These are phyloP conservation scores for Caenorhabditis becei DNA, from an alignment of 2,888 invertebrate genomes.

Conservation along the genomic window DNA sequence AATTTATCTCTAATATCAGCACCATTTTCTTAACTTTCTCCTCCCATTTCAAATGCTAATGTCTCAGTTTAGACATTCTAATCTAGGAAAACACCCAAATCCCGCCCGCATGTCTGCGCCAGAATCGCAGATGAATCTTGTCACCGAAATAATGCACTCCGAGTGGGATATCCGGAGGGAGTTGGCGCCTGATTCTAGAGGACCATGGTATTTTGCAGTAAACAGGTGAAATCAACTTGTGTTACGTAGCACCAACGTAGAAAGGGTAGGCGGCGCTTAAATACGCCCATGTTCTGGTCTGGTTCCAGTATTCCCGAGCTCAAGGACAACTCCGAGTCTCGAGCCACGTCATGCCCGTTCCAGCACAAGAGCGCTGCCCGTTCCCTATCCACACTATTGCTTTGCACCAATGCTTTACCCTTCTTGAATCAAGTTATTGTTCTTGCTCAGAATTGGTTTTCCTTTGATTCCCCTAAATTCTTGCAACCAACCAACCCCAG, in stretches of 20 bases:
- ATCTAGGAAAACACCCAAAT: background rate
- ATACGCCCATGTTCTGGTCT: constrained; percentile 42
- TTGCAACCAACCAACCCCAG: background rate
- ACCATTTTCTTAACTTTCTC: background rate
- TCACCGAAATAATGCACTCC: constrained; percentile 25
- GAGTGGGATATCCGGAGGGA: background rate
- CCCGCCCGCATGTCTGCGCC: background rate
- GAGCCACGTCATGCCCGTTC: background rate
- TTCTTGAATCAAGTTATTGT: background rate
- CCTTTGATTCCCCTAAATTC: background rate
- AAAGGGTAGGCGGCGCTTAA: constrained; percentile 46
- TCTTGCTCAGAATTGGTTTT: background rate
- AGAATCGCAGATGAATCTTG: constrained; percentile 19
- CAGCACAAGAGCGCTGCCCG: background rate
- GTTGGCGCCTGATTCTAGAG: constrained; percentile 18
- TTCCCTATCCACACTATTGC: background rate
- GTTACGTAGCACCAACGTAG: constrained; percentile 47
- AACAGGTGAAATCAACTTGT: constrained; percentile 37
- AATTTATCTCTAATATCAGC: background rate
- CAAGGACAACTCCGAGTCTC: background rate
- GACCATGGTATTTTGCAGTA: constrained; percentile 35
- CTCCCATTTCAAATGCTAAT: background rate
- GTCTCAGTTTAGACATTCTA: background rate
- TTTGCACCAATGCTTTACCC: too few relatives aligned
- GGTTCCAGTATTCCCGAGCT: constrained; percentile 16